Conservation (phyloP, 2,113 vertebrate genomes). For the Parotia lawesii region DNA sequence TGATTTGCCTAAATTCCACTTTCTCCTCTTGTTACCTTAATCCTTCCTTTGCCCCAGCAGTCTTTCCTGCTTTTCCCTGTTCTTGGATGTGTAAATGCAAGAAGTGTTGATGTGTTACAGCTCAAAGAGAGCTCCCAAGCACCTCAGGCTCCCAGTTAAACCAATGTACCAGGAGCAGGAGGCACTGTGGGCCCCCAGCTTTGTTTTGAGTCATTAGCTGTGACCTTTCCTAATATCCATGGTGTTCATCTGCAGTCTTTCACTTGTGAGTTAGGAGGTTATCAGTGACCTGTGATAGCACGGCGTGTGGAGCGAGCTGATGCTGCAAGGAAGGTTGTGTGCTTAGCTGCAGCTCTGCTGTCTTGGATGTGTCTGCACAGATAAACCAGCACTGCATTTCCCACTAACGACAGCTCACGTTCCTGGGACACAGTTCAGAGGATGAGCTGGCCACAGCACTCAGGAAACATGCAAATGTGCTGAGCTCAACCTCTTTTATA, state of each 20-base stretch:
- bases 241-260: neutral
- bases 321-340: neutral
- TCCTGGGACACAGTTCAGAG: neutral
- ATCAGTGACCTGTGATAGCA: neutral
- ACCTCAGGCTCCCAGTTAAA: neutral
- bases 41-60: neutral
- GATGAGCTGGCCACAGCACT: neutral
- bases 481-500: neutral
- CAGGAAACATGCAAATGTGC: neutral
- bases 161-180: neutral
- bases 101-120: neutral
- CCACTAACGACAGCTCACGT: fast-evolving
- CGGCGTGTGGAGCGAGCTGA: fast-evolving
- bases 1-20: neutral
- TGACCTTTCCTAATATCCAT: neutral
- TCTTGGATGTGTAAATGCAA: neutral
- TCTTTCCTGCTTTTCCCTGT: neutral
- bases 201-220: neutral
- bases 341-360: neutral
- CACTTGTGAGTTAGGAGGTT: neutral
- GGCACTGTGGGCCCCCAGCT: neutral
- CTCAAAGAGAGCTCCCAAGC: neutral
- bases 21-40: neutral
- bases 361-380: neutral
- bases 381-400: neutral